Evolutionary conservation across 2,888 invertebrate species (phyloP).

Genomic region (Dynastes tityus): DNA sequence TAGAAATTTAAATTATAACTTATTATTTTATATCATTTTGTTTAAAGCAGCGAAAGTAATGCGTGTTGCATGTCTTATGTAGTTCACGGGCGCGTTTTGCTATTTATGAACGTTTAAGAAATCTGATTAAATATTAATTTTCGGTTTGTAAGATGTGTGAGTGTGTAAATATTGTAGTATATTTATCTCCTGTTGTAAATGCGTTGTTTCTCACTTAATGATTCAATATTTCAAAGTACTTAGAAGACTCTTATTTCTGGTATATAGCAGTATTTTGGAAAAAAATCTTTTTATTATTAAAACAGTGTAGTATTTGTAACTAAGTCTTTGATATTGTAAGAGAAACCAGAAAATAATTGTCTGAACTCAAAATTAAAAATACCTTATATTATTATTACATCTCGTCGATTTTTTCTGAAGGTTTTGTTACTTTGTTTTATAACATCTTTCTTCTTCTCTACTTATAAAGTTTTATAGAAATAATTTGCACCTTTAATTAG

Average conservation of each 20-base stretch:
- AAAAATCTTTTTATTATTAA: neutral
- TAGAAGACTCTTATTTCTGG: conserved; percentile 32
- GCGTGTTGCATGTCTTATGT: conserved; percentile 46
- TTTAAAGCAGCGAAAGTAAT: conserved; percentile 42
- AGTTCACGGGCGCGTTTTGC: conserved; percentile 10
- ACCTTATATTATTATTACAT: conserved; percentile 21
- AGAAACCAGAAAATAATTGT: conserved; percentile 35
- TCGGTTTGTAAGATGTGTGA: conserved; percentile 32
- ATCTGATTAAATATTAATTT: conserved; percentile 19
- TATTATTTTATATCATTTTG: conserved; percentile 48
- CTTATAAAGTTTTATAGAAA: conserved; percentile 10
- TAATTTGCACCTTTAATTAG: conserved; percentile 21
- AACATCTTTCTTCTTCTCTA: conserved; percentile 52
- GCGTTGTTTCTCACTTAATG: conserved; percentile 12
- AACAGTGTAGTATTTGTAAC: neutral
- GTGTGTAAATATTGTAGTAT: conserved; percentile 28
- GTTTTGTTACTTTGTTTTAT: conserved; percentile 51
- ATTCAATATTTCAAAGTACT: conserved; percentile 8
- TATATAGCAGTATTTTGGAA: neutral
- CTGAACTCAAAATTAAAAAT: conserved; percentile 26
- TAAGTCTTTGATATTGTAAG: conserved; percentile 3
- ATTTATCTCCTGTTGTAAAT: conserved; percentile 43
- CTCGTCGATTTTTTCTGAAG: conserved; percentile 36
- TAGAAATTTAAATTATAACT: conserved; percentile 36
- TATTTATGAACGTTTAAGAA: conserved; percentile 27